These are phyloP conservation scores for Tethya wilhelma DNA, from an alignment of 37 sponge, comb jelly and placozoan species.

Conservation along the genomic window DNA sequence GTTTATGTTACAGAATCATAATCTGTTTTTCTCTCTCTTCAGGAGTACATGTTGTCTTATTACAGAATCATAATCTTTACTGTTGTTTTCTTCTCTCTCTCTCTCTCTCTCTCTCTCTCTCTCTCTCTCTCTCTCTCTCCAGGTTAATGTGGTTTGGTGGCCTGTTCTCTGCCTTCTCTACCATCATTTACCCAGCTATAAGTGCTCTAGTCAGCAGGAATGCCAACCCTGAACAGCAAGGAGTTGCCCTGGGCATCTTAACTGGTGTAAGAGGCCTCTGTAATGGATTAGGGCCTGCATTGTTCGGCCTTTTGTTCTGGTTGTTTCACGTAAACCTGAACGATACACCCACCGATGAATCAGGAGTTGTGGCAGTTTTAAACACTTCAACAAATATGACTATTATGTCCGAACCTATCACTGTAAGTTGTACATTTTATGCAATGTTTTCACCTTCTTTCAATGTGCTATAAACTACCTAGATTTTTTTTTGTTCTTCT, in stretches of 20 bases:
- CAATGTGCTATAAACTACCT: neutral
- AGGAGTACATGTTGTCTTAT: neutral
- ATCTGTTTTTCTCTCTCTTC: neutral
- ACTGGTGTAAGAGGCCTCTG: conserved; percentile 93
- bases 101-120: neutral
- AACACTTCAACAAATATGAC: neutral
- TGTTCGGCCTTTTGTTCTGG: conserved; percentile 88
- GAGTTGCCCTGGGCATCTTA: conserved; percentile 82
- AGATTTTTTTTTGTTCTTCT: neutral
- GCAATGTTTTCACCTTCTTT: neutral
- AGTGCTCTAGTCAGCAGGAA: conserved; percentile 82
- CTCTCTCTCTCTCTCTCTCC: neutral
- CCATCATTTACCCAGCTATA: conserved; percentile 89
- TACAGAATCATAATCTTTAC: neutral
- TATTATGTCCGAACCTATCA: neutral
- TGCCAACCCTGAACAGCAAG: conserved; percentile 81
- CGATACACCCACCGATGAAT: neutral
- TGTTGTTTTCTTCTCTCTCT: neutral
- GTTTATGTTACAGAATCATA: neutral
- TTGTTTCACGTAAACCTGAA: conserved; percentile 72
- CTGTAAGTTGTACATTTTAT: neutral
- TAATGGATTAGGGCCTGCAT: conserved; percentile 89
- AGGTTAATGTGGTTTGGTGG: conserved; percentile 84
- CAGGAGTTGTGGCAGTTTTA: conserved; percentile 3
- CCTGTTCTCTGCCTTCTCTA: conserved; percentile 68